phyloP scores from a whole-genome alignment of 2,797 vertebrate genomes.

The Pogoniulus pusillus region DNA sequence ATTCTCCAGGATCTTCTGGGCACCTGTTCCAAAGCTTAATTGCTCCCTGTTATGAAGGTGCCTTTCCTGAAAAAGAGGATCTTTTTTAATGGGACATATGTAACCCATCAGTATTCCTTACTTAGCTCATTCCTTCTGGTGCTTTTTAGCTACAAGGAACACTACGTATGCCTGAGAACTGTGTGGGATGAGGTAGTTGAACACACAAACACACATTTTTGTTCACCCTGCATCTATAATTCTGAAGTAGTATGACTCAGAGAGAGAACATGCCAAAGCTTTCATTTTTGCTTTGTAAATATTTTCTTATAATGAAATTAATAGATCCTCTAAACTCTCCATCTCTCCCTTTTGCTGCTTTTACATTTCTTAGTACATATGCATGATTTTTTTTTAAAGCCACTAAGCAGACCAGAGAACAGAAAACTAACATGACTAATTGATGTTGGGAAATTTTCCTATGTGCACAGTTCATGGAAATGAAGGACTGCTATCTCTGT shows the following conservation, averaged over 20 bases:
- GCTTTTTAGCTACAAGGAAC: not conserved
- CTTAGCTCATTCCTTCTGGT: not conserved
- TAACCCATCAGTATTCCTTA: not conserved
- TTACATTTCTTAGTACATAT: not conserved
- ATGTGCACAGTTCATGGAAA: not conserved
- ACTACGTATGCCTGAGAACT: not conserved
- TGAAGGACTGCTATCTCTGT: not conserved
- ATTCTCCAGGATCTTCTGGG: not conserved
- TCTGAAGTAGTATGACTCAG: conserved; percentile 3
- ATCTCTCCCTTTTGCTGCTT: not conserved
- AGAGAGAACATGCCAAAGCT: not conserved
- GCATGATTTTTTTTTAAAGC: not conserved
- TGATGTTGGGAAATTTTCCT: not conserved
- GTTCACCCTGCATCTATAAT: not conserved
- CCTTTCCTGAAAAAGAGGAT: not conserved
- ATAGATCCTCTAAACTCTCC: not conserved
- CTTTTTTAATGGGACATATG: not conserved
- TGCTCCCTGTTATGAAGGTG: not conserved
- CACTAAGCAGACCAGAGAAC: not conserved
- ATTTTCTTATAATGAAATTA: conserved; percentile 49
- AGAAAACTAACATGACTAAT: not conserved
- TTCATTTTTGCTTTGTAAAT: conserved; percentile 56
- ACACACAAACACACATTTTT: not conserved
- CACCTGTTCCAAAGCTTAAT: not conserved
- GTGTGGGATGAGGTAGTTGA: not conserved